Base-by-base conservation (phyloP, 1,140 invertebrate species). In the Aphaenogaster floridana region DNA sequence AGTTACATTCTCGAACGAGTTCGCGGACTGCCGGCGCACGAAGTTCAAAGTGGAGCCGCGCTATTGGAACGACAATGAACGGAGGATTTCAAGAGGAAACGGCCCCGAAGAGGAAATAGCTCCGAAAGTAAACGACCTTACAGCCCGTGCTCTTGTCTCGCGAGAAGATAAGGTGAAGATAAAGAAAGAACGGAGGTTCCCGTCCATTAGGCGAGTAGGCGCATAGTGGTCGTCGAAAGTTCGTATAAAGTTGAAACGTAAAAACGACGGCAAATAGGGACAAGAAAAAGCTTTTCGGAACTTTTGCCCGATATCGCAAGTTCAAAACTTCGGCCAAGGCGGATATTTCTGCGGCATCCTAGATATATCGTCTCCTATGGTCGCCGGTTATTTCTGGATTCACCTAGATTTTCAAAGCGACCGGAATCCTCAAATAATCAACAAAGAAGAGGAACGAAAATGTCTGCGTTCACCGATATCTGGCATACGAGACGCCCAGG, bases 371-470 rank as follows among this genome's bases (percentile, higher is more conserved):
- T 72, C 79, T 71, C 66, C 52, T 81, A 66, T 71, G 52, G 45
- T 76, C 80, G 80, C 71, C n/a, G 13, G 80, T 61, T 84, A 84
- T 84, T 84, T 84, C 34, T 74, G 69, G 80, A 76, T 84, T 84
- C 69, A 76, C 80, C 80, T 17, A 84, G 80, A 84, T 84, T 84
- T 84, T 61, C 9, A 84, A 84, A 84, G 80, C 54, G 54, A 84
- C 69, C 80, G 69, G 42, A 76, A 84, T 84, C 80, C 54, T 54
- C 42, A 84, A 71, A 84, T 84, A 76, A 84, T 84, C 54, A 84
- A 84, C 79, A 81, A 83, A 83, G 45, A 7, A 59, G 34, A 61
- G 7, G 6, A 48, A 48, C 54, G 17, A 74, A 74, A 48, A 74
- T 8, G 21, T 76, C 42, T 21, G 21, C 21, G 64, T 57, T 54